Evolutionary conservation across 2,797 vertebrate genomes (phyloP).

Genomic region (Garrulus glandarius): DNA sequence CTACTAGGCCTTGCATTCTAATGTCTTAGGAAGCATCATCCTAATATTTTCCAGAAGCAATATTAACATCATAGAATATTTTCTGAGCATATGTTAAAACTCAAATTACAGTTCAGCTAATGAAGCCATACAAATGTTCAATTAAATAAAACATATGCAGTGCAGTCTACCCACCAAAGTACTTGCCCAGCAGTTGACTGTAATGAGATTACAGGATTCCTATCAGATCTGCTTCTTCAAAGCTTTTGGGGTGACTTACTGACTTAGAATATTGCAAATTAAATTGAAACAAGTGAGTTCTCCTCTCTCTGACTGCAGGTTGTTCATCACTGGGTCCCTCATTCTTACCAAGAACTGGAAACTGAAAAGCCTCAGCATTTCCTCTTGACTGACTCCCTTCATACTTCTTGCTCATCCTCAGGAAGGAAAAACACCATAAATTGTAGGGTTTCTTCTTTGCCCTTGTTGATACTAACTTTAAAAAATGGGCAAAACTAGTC

Average conservation of each 20-base stretch:
- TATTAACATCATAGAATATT: background rate
- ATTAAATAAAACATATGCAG: background rate
- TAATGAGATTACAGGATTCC: background rate
- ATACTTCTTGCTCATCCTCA: background rate
- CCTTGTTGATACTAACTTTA: background rate
- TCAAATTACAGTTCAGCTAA: constrained; percentile 8
- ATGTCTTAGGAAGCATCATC: background rate
- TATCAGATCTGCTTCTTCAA: background rate
- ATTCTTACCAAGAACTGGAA: background rate
- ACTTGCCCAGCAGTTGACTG: background rate
- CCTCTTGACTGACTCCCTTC: background rate
- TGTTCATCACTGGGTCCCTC: background rate
- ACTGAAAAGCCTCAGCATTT: background rate
- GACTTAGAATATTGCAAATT: background rate
- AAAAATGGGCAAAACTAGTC: background rate
- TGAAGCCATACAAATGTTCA: background rate
- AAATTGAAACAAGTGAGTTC: background rate
- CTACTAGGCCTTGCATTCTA: background rate
- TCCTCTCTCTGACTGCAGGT: background rate
- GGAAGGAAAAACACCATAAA: background rate
- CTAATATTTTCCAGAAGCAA: constrained; percentile 8
- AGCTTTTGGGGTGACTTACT: background rate
- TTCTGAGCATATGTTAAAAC: background rate
- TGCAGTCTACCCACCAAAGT: background rate
- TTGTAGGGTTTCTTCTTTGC: background rate